These are phyloP conservation scores for Hydrochoerus hydrochaeris DNA, from an alignment of 2,113 vertebrate genomes.

Conservation along the genomic window DNA sequence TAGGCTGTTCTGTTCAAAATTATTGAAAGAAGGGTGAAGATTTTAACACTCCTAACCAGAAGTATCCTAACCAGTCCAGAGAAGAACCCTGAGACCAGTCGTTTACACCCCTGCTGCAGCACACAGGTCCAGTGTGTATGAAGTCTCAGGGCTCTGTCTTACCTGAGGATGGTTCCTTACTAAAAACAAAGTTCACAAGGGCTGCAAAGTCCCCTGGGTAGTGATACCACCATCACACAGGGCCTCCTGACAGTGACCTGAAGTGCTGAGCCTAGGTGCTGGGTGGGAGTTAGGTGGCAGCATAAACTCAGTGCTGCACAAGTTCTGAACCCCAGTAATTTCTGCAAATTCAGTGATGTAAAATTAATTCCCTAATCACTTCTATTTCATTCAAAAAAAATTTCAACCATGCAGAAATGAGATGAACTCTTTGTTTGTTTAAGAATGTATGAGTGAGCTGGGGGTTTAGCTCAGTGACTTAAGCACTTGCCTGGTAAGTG, in stretches of 20 bases:
- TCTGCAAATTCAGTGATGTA: not conserved
- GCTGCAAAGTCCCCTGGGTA: not conserved
- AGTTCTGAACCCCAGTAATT: not conserved
- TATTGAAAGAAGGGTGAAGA: not conserved
- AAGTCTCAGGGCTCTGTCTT: not conserved
- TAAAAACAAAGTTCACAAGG: not conserved
- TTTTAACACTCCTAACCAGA: not conserved
- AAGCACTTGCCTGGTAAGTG: no score
- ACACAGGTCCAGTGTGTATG: not conserved
- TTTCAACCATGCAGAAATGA: not conserved
- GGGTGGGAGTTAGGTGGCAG: not conserved
- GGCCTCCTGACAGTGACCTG: not conserved
- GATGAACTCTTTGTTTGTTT: not conserved
- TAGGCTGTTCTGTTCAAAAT: conserved; percentile 21
- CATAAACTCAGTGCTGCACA: not conserved
- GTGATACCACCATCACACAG: not conserved
- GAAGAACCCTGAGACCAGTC: not conserved
- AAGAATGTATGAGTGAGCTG: not conserved
- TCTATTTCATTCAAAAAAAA: not conserved
- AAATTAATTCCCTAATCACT: not conserved
- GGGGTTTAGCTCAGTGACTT: no score
- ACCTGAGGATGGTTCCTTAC: not conserved
- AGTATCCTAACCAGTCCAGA: not conserved
- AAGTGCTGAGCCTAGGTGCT: not conserved
- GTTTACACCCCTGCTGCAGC: not conserved